These are phyloP conservation scores for Sterrhoptilus dennistouni DNA, from an alignment of 2,113 vertebrate species.

Conservation along the genomic window DNA sequence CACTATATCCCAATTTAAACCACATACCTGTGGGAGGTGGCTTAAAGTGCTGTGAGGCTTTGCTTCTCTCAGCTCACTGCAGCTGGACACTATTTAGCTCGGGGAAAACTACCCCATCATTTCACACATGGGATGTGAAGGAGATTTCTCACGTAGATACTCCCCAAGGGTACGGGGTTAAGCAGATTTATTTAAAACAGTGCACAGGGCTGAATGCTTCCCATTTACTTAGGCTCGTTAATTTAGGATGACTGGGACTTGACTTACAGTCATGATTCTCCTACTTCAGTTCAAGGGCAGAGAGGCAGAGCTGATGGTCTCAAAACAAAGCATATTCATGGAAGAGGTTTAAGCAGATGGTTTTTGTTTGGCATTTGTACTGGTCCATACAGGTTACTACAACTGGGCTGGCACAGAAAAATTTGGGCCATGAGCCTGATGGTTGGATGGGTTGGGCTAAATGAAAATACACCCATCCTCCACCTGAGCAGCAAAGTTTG, in stretches of 20 bases:
- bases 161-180: not conserved
- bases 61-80: not conserved
- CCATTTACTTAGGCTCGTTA: not conserved
- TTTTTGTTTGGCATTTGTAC: not conserved
- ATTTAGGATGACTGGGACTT: not conserved
- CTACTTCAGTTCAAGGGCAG: not conserved
- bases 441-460: not conserved
- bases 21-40: not conserved
- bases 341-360: not conserved
- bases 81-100: not conserved
- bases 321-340: not conserved
- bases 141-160: not conserved
- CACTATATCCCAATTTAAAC: not conserved
- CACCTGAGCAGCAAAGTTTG: not conserved
- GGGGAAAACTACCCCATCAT: not conserved
- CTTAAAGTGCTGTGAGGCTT: not conserved
- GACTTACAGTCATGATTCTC: not conserved
- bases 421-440: not conserved
- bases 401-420: not conserved
- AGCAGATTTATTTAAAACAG: not conserved
- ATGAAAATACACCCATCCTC: not conserved
- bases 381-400: not conserved
- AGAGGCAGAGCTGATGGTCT: not conserved
- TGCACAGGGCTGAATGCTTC: not conserved
- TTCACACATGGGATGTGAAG: not conserved